A percentile compares a stretch with the other conserved stretches of the same genome.
Conservation (phyloP, 2,888 invertebrate species). For the Spialia ferax region DNA sequence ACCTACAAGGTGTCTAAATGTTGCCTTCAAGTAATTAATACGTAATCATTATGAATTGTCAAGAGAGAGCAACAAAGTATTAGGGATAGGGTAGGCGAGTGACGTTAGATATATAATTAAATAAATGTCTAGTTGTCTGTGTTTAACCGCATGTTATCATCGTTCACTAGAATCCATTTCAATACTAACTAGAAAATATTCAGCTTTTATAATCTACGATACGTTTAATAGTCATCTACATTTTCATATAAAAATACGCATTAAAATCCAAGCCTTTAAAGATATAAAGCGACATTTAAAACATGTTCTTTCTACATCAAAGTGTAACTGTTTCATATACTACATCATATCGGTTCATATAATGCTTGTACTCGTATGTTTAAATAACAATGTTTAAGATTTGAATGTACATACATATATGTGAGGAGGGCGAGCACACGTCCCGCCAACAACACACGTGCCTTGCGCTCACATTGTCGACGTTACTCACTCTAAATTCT, state of each 20-base stretch:
- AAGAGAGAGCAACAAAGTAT: not conserved
- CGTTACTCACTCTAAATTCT: not conserved
- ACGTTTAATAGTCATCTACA: not conserved
- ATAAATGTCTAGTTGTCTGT: constrained; percentile 9
- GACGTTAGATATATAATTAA: not conserved
- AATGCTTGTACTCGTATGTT: not conserved
- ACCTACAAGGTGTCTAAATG: not conserved
- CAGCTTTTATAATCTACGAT: not conserved
- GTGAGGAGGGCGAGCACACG: not conserved
- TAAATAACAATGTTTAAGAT: not conserved
- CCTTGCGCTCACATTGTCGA: constrained; percentile 7
- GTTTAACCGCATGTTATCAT: constrained; percentile 7
- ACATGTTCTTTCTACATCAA: no score
- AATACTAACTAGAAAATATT: not conserved
- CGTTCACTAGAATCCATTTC: not conserved
- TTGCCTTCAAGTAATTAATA: constrained; percentile 1
- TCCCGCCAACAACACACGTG: not conserved
- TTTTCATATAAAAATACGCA: not conserved
- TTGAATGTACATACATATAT: not conserved
- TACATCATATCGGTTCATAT: not conserved
- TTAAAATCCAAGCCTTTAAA: not conserved
- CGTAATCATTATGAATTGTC: not conserved
- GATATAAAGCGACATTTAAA: not conserved
- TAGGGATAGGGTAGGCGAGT: not conserved
- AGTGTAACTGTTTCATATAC: no score